Base-by-base conservation (phyloP, 2,888 invertebrate species). In the Pemphredon lugubris region DNA sequence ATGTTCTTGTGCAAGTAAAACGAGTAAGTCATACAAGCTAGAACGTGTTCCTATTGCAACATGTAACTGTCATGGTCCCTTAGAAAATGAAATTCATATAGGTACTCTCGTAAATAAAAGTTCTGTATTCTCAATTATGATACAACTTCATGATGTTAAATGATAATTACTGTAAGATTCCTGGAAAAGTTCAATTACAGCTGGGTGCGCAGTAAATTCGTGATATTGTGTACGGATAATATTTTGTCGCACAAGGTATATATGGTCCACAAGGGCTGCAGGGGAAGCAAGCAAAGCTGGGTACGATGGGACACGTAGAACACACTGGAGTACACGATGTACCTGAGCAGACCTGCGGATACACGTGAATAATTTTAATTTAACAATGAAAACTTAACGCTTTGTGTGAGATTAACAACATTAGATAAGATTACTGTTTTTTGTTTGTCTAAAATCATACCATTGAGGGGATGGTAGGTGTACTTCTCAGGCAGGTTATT, bases 151-250 rank as follows among this genome's bases (percentile, higher is more conserved):
- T n/a, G n/a, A n/a, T n/a, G n/a, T n/a, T n/a, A n/a, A n/a, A 16
- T 23, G 2, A 1, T 34, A 11, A 2, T 63, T 64, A 73, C 72
- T 58, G n/a, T 32, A 71, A 16, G 73, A n/a, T n/a, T n/a, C n/a
- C n/a, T n/a, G n/a, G n/a, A n/a, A n/a, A n/a, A n/a, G n/a, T n/a
- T n/a, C n/a, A 66, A 5, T 60, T 71, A 20, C 61, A 54, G 0
- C 48, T 54, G 7, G 57, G 34, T 37, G 37, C 18, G 13, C 39
- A 39, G 21, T 13, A 7, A 30, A 39, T 54, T 4, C 65, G 57
- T 20, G 61, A 16, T 34, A 71, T 47, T 47, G 71, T 39, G 14
- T 37, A 48, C 11, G 71, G 65, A 0, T 39, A 37, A 42, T 53
- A 71, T 50, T 73, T 73, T 53, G 21, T 9, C 6, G 16, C 23